Evolutionary conservation across 2,113 vertebrate genomes (phyloP), one percentile per base, ranked within the genome.

Genomic region (Gymnorhina tibicen): DNA sequence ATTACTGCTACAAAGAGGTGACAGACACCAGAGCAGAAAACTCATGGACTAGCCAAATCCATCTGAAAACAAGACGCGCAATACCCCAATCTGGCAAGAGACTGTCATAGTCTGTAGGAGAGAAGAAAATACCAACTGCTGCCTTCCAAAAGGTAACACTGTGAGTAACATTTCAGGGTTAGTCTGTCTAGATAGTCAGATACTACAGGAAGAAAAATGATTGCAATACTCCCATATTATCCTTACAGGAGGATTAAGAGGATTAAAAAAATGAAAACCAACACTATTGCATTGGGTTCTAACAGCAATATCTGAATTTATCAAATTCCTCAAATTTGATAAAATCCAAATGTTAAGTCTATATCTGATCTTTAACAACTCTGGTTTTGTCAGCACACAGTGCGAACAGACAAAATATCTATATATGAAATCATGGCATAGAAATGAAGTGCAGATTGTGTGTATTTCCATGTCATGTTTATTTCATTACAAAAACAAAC

Each of bases 111-210:
- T 10, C 52, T 17, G 49, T 35, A 75, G 58, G 47, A 91, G 64
- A 78, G 69, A 81, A 59, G 47, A 85, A 89, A 93, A 86, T 68
- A 78, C 52, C 92, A 94, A 60, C 92, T 91, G 87, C 78, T 72
- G 27, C 56, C 67, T 91, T 92, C 59, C 72, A 73, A 83, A 79
- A 76, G 78, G 75, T 79, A 91, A 76, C 3, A 1, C 27, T 3
- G 1, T 37, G 72, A 87, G 73, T 33, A 93, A 82, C 47, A 35
- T 30, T 74, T 41, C 52, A 30, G 47, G 47, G 35, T 63, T 82
- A 46, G 42, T 27, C 14, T 64, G 72, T n/a, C 66, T 56, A 76
- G 13, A 60, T 1, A 58, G 26, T 37, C 74, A 49, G 56, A 87
- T 41, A 39, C 15, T 14, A 52, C 32, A 44, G 58, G 53, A 87